Base-by-base conservation (phyloP, 2,797 vertebrate species). In the Gymnothorax reevesii region DNA sequence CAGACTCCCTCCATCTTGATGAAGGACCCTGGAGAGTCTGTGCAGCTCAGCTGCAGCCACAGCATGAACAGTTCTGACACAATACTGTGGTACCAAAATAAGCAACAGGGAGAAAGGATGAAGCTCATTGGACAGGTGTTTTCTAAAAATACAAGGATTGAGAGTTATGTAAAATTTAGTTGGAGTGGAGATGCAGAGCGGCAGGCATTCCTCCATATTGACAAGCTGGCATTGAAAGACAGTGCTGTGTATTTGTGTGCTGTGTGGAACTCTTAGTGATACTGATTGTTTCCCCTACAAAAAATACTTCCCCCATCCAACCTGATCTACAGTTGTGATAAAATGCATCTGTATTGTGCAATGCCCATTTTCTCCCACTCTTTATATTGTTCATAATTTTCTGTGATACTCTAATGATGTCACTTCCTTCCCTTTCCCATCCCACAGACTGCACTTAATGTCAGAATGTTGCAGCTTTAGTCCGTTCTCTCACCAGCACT, bases 171-270 rank as follows among this genome's bases (percentile, higher is more conserved):
- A 0, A 85, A 86, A 9, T 84, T 86, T 4, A 25, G 49, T 10
- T 0, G 88, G 25, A 52, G 88, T 57, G 94, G 94, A 87, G 84
- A 94, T 27, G 94, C 91, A 42, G 83, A 90, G 87, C 88, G 77
- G 27, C 17, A 54, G 0, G 91, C 64, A 15, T 55, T 20, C 87
- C 92, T 95, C 25, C 87, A 90, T 0, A 42, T 92, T 10, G 83
- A 87, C 4, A 91, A 90, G n/a, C 86, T 84, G n/a, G 90, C 89
- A 57, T 42, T 87, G 4, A 88, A 57, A 60, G 92, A 94, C 87
- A 89, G 87, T 0, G 94, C 91, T 7, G 83, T 87, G 69, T 94
- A 94, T 84, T 92, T 92, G 87, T 94, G 94, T 86, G 93, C 94
- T 89, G 92, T 90, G 0, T 92, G 91, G 60, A 64, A 84, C 15